These are phyloP conservation scores for cattle (Bos taurus) DNA, from an alignment of 2,113 vertebrate genomes.

Conservation along the genomic window DNA sequence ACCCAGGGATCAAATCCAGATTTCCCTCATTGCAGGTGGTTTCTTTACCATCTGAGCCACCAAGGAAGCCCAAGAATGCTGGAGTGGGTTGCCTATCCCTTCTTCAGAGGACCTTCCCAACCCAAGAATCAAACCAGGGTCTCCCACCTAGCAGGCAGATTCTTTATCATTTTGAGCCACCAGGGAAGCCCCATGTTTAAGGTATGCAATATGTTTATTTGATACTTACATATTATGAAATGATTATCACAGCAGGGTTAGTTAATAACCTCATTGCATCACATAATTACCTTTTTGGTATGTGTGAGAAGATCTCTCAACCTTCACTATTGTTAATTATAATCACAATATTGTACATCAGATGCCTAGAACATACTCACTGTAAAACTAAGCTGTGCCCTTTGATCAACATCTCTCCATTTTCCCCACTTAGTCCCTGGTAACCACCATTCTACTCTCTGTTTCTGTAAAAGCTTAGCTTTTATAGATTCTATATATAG, in stretches of 20 bases:
- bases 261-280: background rate
- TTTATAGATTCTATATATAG: background rate
- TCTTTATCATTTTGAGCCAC: background rate
- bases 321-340: background rate
- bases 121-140: accelerated
- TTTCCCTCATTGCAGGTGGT: background rate
- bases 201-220: background rate
- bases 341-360: background rate
- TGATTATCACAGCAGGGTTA: background rate
- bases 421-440: background rate
- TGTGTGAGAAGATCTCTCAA: background rate
- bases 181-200: background rate
- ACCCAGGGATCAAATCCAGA: background rate
- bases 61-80: background rate
- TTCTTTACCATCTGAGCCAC: background rate
- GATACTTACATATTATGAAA: background rate
- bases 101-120: background rate
- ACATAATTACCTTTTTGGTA: background rate
- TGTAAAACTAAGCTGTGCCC: background rate
- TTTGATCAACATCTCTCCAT: background rate
- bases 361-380: background rate
- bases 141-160: background rate
- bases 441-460: background rate
- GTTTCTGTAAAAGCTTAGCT: background rate
- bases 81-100: background rate